Percentiles rank a stretch among this genome's conserved stretches.
Conservation (phyloP, 2,797 vertebrate species). For the Tangara arthus region DNA sequence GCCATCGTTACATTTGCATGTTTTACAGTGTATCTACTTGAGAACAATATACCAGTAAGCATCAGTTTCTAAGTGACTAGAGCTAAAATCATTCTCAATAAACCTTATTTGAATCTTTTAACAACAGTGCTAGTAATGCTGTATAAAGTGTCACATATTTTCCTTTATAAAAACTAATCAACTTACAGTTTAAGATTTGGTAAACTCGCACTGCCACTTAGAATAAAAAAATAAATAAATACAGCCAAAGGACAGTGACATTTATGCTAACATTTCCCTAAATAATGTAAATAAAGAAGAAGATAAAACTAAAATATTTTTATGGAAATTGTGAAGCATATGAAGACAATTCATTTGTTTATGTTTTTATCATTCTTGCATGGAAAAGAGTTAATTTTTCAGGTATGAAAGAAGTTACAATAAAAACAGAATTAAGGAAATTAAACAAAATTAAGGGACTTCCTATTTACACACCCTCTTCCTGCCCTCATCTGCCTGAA, state of each 20-base stretch:
- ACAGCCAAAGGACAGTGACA: conserved; percentile 1
- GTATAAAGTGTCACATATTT: conserved; percentile 1
- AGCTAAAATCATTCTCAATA: conserved; percentile 61
- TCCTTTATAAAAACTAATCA: conserved; percentile 43
- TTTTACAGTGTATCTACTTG: conserved; percentile 38
- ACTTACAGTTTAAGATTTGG: conserved; percentile 23
- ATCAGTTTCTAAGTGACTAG: conserved; percentile 61
- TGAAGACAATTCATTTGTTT: conserved; percentile 19
- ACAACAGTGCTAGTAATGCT: conserved; percentile 41
- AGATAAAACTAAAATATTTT: conserved; percentile 40
- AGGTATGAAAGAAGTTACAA: not conserved
- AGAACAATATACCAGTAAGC: conserved; percentile 62
- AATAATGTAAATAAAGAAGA: conserved; percentile 33
- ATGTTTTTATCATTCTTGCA: conserved; percentile 11
- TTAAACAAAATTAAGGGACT: conserved; percentile 15
- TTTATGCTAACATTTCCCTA: conserved; percentile 54
- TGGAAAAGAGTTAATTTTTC: conserved; percentile 14
- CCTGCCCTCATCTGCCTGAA: conserved; percentile 21
- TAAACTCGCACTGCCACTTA: conserved; percentile 53
- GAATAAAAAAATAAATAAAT: conserved; percentile 64
- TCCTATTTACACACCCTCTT: conserved; percentile 52
- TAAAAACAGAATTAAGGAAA: conserved; percentile 36
- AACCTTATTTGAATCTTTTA: conserved; percentile 39
- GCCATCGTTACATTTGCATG: conserved; percentile 41
- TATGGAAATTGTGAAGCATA: conserved; percentile 13